A percentile compares a stretch with the other conserved stretches of the same genome.
Conservation (phyloP, 1,140 invertebrate genomes). For the Theocolax elegans region DNA sequence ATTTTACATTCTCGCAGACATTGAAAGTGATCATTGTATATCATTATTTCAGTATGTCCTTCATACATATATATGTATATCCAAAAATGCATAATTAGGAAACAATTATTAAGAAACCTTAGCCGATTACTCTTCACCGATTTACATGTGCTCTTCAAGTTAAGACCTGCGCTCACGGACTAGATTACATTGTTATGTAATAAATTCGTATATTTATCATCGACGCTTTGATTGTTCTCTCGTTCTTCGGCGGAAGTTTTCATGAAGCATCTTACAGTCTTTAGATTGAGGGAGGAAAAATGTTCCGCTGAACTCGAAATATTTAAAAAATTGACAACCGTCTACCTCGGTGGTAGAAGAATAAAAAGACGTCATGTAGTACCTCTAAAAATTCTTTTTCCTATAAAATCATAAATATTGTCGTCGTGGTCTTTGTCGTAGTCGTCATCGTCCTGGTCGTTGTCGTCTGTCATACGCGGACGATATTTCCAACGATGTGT, state of each 20-base stretch:
- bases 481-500: constrained; percentile 31
- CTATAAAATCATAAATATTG: constrained; percentile 33
- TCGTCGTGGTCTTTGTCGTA: constrained; percentile 22
- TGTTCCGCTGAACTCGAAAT: background rate
- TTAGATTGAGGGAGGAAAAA: background rate
- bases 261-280: constrained; percentile 25
- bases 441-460: background rate
- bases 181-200: constrained; percentile 31
- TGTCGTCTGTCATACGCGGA: background rate
- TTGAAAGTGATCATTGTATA: constrained; percentile 26
- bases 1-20: constrained; percentile 21
- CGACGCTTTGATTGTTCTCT: constrained; percentile 28
- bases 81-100: constrained; percentile 18
- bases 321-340: no score
- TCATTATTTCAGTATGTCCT: constrained; percentile 8
- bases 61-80: constrained; percentile 13
- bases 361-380: constrained; percentile 1
- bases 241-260: constrained; percentile 5
- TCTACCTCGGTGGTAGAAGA: no score
- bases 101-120: constrained; percentile 29
- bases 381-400: constrained; percentile 24
- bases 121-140: constrained; percentile 22
- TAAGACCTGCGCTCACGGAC: constrained; percentile 28
- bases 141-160: constrained; percentile 2
- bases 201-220: constrained; percentile 27